Conservation (phyloP, 2,888 invertebrate species). For the Rhagonycha fulva region DNA sequence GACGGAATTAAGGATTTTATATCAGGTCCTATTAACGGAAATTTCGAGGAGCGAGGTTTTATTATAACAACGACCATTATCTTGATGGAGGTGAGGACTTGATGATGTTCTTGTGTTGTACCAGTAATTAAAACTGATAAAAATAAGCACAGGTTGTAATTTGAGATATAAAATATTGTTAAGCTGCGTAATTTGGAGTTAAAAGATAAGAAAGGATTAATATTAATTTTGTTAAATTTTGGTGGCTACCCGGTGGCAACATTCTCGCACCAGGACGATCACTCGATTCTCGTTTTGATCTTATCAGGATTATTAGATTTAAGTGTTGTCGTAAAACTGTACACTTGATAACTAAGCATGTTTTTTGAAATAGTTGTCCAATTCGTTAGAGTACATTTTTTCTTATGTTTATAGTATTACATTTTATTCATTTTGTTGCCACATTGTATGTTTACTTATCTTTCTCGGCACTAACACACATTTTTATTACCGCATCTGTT, state of each 20-base stretch:
- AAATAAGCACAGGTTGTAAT: constrained; percentile 10
- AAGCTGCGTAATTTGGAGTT: constrained; percentile 34
- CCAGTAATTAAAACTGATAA: constrained; percentile 10
- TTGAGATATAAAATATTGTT: constrained; percentile 32
- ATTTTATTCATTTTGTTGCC: background rate
- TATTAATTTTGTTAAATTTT: constrained; percentile 41
- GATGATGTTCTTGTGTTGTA: background rate
- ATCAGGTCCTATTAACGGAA: background rate
- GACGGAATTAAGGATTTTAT: background rate
- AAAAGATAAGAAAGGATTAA: constrained; percentile 36
- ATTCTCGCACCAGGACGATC: constrained; percentile 43
- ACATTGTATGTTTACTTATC: background rate
- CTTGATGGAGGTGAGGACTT: background rate
- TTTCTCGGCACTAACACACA: background rate
- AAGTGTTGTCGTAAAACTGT: constrained; percentile 49
- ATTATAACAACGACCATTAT: background rate
- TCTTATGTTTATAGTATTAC: background rate
- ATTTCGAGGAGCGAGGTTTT: background rate
- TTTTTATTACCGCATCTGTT: background rate
- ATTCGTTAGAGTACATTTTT: constrained; percentile 9
- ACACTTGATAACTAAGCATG: constrained; percentile 44
- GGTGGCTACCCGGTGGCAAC: constrained; percentile 43
- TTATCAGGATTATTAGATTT: constrained; percentile 48
- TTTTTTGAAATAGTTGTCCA: constrained; percentile 18
- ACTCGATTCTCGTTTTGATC: constrained; percentile 42